Evolutionary conservation across 2,113 vertebrate genomes (phyloP), one percentile per base, ranked within the genome.

Genomic region (Elephantulus edwardii): DNA sequence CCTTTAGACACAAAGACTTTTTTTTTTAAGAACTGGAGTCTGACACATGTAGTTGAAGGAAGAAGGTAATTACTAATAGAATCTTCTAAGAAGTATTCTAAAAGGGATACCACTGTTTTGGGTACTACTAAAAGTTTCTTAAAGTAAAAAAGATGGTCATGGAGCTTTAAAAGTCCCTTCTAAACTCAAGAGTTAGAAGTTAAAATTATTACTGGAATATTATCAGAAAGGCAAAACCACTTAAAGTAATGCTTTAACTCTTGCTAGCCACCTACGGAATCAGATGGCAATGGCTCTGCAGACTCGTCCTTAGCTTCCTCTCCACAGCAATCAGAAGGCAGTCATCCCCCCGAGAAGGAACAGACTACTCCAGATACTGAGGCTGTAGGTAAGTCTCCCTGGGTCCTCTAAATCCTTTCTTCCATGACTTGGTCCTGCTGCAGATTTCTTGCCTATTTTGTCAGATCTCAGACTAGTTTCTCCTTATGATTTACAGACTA

Each of bases 281-380:
- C 98, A 0, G 98, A 99, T 83, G 98, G 98, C 79, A 98, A 98
- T 1, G 98, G 98, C 46, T 99, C 99, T 50, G 97, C 97, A 82
- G 97, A 98, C 1, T 99, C 99, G 1, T 98, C 98, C 17, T 97
- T 98, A 81, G 96, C 98, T 93, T 99, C 98, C 1, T 99, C 99
- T 48, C 98, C 98, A 0, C 98, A 97, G 58, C 97, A 99, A 87
- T 99, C 99, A 14, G 98, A 98, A 93, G 93, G 96, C 48, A 98
- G 98, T 80, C 98, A 98, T 38, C 97, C 97, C 33, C 98, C 95
- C 78, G 98, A 98, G 89, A 98, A 96, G 24, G 98, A 98, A 93
- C 97, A 98, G 70, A 98, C 98, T 93, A 99, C 98, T 46, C 98
- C 99, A 26, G 98, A 99, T 95, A 99, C 98, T 0, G 98, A 99